These are phyloP conservation scores for Psephotus haematonotus DNA, from an alignment of 2,113 vertebrate species.

Conservation along the genomic window DNA sequence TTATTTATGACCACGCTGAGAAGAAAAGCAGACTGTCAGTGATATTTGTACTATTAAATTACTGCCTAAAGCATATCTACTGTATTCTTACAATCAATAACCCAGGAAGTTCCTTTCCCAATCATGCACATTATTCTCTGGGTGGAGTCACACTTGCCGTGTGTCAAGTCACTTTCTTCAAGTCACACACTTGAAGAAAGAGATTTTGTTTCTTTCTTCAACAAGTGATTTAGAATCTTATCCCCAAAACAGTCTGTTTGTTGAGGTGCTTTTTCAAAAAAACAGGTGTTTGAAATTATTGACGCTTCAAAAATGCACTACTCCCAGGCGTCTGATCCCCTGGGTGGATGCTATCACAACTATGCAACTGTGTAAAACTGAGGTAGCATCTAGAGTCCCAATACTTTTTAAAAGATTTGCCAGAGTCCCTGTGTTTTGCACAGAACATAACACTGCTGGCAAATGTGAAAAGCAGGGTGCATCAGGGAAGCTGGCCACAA, in stretches of 20 bases:
- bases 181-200: not conserved
- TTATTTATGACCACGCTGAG: not conserved
- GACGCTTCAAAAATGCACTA: not conserved
- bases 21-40: not conserved
- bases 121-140: not conserved
- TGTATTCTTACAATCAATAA: not conserved
- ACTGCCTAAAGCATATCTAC: not conserved
- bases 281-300: not conserved
- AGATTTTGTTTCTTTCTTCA: not conserved
- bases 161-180: not conserved
- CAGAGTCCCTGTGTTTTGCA: not conserved
- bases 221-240: not conserved
- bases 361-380: not conserved
- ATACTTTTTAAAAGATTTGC: not conserved
- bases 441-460: not conserved
- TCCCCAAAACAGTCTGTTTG: not conserved
- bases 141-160: not conserved
- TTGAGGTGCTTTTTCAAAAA: not conserved
- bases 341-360: not conserved
- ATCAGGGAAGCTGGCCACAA: not conserved
- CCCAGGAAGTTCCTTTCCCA: not conserved
- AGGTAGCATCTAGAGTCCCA: not conserved
- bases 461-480: not conserved
- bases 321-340: not conserved
- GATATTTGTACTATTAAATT: not conserved